Base-by-base conservation (phyloP, 2,797 vertebrate genomes). In the Lithobates pipiens region DNA sequence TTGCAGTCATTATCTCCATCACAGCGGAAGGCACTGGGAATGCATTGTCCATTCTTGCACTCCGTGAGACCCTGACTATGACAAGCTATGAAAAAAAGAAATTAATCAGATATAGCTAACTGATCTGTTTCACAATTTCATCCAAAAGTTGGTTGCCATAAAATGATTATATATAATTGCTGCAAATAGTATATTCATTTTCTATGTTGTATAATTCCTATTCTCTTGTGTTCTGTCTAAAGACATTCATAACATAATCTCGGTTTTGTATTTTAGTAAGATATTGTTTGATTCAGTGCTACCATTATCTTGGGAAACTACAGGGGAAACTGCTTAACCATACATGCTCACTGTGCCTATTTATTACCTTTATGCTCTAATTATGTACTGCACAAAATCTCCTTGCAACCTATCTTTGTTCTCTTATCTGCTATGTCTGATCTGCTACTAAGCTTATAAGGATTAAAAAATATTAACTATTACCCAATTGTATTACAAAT, bases 1-100 rank as follows among this genome's bases (percentile, higher is more conserved):
- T 95, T 97, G 87, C 98, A 99, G 93, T 99, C 98, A 68, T 96
- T 94, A 0, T 98, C 97, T 1, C 98, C 97, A 6, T 99, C 98
- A 46, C 98, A 99, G 29, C 91, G 95, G 89, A 98, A 99, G 0
- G 95, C 92, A 3, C 95, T 94, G 1, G 97, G 98, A 75, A 99
- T 92, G 36, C 98, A 99, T 89, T 97, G 97, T 5, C 97, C 96
- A 29, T 94, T 97, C 80, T 91, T 92, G 91, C 98, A 98, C 88
- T 98, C 97, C 88, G 95, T 80, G 87, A 99, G 93, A 34, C 98
- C 97, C 90, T 98, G 97, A 78, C 96, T 97, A 84, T 95, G 93
- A 89, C 97, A 99, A 0, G 97, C 98, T 99, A 84, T 63, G 82
- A 86, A 73, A 2, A 4, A 68, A 36, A 32, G 2, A 32, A 68